A percentile compares a stretch with the other conserved stretches of the same genome.
phyloP scores from a whole-genome alignment of 1,140 invertebrate genomes.

The Lethrus apterus region DNA sequence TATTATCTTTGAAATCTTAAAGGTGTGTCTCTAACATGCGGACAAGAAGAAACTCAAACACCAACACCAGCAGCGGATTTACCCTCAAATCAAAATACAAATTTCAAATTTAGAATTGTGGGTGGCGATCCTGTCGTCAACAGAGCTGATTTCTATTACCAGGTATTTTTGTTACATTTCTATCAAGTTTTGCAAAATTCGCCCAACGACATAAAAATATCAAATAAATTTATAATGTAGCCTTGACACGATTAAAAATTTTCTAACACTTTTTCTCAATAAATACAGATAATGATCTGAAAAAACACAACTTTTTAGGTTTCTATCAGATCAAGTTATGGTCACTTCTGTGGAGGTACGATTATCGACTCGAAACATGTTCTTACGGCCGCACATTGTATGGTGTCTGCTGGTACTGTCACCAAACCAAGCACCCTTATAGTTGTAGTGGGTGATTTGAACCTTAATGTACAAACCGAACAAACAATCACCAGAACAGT shows the following conservation, averaged over 20 bases:
- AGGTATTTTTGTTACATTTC: neutral
- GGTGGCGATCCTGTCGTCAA: neutral
- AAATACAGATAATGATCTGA: no score
- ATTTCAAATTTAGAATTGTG: no score
- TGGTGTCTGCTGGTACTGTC: conserved; percentile 27
- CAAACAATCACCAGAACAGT: conserved; percentile 16
- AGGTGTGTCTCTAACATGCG: no score
- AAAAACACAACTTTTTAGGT: conserved; percentile 3
- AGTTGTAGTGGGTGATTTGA: conserved; percentile 21
- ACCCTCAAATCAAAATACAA: no score
- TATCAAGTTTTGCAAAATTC: neutral
- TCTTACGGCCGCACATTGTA: conserved; percentile 56
- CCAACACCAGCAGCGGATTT: no score
- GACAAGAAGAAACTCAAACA: no score
- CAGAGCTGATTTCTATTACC: neutral
- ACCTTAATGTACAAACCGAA: conserved; percentile 9
- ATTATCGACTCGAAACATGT: conserved; percentile 45
- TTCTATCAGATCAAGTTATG: conserved; percentile 8
- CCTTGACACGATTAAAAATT: no score
- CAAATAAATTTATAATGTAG: no score
- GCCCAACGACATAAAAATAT: no score
- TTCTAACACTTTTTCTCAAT: no score
- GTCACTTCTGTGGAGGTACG: conserved; percentile 51
- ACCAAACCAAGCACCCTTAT: conserved; percentile 17
- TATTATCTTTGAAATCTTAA: no score